Conservation (phyloP, 2,888 invertebrate species). For the Calameuta idolon region DNA sequence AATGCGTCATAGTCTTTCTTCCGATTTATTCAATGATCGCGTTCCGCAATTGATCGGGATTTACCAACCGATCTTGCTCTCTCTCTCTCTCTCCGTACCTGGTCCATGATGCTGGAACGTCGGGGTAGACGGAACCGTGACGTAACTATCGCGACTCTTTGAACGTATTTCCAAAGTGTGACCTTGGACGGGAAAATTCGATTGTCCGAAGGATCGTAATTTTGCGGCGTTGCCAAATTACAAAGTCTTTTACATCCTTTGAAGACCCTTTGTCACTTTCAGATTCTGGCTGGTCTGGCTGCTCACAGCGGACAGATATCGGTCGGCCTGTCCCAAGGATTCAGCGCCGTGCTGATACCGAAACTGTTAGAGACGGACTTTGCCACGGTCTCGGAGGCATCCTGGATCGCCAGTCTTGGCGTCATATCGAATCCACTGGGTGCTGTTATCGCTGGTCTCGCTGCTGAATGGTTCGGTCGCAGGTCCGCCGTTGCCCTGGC, state of each 20-base stretch:
- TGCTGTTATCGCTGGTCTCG: slow-evolving; percentile 76
- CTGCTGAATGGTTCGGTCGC: slow-evolving; percentile 77
- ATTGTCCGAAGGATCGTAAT: too few species aligned
- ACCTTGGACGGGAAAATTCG: neutral
- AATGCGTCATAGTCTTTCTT: too few species aligned
- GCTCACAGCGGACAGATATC: slow-evolving; percentile 82
- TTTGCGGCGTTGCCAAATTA: too few species aligned
- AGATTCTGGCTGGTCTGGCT: slow-evolving; percentile 78
- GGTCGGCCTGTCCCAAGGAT: slow-evolving; percentile 81
- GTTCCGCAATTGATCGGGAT: neutral
- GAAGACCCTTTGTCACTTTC: slow-evolving; percentile 45
- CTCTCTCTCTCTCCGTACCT: too few species aligned
- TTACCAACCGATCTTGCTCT: neutral
- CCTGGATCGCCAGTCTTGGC: slow-evolving; percentile 81
- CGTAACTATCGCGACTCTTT: neutral
- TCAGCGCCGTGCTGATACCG: slow-evolving; percentile 80
- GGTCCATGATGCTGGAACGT: neutral
- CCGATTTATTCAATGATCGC: neutral
- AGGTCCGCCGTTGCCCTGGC: slow-evolving; percentile 76
- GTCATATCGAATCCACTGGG: slow-evolving; percentile 80
- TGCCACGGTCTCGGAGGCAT: slow-evolving; percentile 73
- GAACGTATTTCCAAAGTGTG: neutral
- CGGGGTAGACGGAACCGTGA: neutral
- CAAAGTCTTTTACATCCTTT: too few species aligned
- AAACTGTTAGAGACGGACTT: slow-evolving; percentile 73